Evolutionary conservation across 1,140 invertebrate genomes (phyloP).

Genomic region (Drosophila mojavensis): DNA sequence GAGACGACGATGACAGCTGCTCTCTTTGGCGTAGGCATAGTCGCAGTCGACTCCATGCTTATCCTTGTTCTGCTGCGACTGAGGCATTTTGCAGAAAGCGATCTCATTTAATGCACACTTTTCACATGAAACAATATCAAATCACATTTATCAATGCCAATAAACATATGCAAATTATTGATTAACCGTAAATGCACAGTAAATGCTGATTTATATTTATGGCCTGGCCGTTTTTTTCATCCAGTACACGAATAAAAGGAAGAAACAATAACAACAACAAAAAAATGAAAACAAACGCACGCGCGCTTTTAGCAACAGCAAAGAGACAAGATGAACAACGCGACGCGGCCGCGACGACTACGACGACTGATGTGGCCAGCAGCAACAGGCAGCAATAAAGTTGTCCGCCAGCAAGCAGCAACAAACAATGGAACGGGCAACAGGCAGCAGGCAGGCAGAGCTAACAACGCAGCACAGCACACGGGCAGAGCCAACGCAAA

Average conservation of each 20-base stretch:
- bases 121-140: constrained; percentile 20
- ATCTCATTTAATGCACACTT: constrained; percentile 33
- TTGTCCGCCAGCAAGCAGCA: constrained; percentile 33
- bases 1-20: constrained; percentile 63
- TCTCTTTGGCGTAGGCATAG: constrained; percentile 33
- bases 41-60: constrained; percentile 37
- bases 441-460: constrained; percentile 10
- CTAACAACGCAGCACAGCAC: constrained; percentile 1
- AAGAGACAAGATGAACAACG: constrained; percentile 51
- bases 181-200: constrained; percentile 19
- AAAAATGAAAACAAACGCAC: background rate
- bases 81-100: constrained; percentile 51
- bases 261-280: constrained; percentile 5
- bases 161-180: constrained; percentile 25
- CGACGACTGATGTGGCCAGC: constrained; percentile 46
- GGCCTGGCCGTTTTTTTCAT: constrained; percentile 8
- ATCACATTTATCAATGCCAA: constrained; percentile 17
- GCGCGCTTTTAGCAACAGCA: constrained; percentile 16
- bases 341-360: constrained; percentile 42
- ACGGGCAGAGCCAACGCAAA: constrained; percentile 23
- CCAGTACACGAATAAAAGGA: constrained; percentile 3
- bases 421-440: constrained; percentile 39
- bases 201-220: constrained; percentile 24
- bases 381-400: constrained; percentile 28
- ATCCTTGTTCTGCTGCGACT: constrained; percentile 49